These are phyloP conservation scores for Aquatica leii DNA, from an alignment of 2,888 invertebrate species.

Conservation along the genomic window DNA sequence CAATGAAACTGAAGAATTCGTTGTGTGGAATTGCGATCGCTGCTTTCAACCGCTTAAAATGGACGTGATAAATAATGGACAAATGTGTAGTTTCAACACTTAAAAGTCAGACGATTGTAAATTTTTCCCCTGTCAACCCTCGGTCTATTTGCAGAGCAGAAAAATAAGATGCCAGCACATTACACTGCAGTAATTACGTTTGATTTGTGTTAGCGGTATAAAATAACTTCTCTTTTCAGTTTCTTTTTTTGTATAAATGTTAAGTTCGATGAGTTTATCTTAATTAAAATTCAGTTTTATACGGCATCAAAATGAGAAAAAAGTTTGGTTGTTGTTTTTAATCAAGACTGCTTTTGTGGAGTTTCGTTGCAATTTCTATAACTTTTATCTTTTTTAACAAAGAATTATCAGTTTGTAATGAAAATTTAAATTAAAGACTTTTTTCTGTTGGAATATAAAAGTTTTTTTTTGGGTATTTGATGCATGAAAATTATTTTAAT, in stretches of 20 bases:
- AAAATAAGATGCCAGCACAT: constrained; percentile 28
- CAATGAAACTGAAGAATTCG: too few relatives aligned
- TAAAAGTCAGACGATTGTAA: constrained; percentile 27
- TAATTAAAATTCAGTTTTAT: constrained; percentile 19
- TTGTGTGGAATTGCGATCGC: too few relatives aligned
- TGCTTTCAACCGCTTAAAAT: neutral
- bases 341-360: constrained; percentile 19
- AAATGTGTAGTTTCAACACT: constrained; percentile 30
- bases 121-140: constrained; percentile 27
- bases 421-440: constrained; percentile 1
- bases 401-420: neutral
- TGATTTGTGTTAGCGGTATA: constrained; percentile 24
- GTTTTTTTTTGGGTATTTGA: neutral
- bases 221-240: constrained; percentile 15
- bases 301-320: neutral
- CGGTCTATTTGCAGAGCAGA: constrained; percentile 31
- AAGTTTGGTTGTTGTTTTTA: constrained; percentile 11
- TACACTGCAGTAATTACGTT: constrained; percentile 25
- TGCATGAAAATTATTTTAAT: too few relatives aligned
- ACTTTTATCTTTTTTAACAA: constrained; percentile 3
- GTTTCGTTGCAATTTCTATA: constrained; percentile 14
- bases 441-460: too few relatives aligned
- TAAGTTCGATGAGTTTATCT: constrained; percentile 21
- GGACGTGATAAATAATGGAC: constrained; percentile 26
- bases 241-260: constrained; percentile 1